phyloP scores from a whole-genome alignment of 2,797 vertebrate genomes.

The Parambassis ranga region DNA sequence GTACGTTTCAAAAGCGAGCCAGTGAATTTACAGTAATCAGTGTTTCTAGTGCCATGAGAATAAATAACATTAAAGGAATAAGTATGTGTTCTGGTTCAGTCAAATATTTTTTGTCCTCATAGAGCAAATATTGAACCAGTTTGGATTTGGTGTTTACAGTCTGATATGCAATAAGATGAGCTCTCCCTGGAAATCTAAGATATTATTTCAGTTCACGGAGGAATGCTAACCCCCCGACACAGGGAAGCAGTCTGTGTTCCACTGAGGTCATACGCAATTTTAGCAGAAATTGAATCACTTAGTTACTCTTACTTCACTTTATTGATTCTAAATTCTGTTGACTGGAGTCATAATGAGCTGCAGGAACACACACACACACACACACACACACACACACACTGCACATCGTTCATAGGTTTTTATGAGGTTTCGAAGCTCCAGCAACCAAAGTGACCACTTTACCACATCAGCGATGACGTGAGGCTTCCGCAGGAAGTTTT shows the following conservation, averaged over 20 bases:
- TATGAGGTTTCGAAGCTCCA: not conserved
- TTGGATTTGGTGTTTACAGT: slow-evolving; percentile 12
- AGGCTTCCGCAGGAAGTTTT: slow-evolving; percentile 50
- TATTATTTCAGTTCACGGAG: slow-evolving; percentile 57
- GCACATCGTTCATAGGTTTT: not conserved
- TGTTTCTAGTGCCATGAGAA: not conserved
- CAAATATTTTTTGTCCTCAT: slow-evolving; percentile 3
- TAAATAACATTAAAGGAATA: not conserved
- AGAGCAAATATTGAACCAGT: slow-evolving; percentile 13
- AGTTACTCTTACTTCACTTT: not conserved
- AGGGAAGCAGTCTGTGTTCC: not conserved
- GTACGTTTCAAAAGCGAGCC: slow-evolving; percentile 25
- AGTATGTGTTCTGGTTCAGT: not conserved
- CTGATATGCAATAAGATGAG: slow-evolving; percentile 43
- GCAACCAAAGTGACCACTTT: slow-evolving; percentile 17
- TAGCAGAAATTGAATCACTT: slow-evolving; percentile 14
- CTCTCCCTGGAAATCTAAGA: slow-evolving; percentile 49
- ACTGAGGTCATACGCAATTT: slow-evolving; percentile 43
- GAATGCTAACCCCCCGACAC: slow-evolving; percentile 48
- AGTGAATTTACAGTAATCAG: slow-evolving; percentile 24
- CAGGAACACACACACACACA: not conserved
- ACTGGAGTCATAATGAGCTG: not conserved
- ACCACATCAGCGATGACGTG: slow-evolving; percentile 27
- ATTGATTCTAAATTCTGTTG: slow-evolving; percentile 10
- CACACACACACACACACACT: not conserved